Base-by-base conservation (phyloP, 2,797 vertebrate genomes). In the Poliocrania exsul region DNA sequence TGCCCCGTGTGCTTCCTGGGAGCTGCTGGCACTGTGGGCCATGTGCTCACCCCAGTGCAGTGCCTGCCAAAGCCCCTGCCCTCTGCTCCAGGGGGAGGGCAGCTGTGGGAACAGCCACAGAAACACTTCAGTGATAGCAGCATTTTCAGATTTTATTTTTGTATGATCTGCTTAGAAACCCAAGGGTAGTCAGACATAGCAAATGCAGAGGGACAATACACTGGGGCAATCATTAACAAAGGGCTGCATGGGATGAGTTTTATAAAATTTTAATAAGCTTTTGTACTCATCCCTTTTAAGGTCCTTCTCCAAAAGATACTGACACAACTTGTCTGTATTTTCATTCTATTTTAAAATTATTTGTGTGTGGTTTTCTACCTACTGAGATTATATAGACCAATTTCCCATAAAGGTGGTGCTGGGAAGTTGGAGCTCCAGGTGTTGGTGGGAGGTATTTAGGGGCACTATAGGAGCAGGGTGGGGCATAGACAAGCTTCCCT, bases 401-500 rank as follows among this genome's bases (percentile, higher is more conserved):
- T 93, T 62, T 29, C 49, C 40, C 44, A 46, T 49, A 71, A 10
- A 33, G 46, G 46, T 37, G 60, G 29, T 44, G 21, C 42, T 67
- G 58, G n/a, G 17, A 29, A 57, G 57, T 33, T 16, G 46, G 29
- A 31, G 42, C 37, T 51, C 61, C 58, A 69, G 73, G 50, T 84
- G 86, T 42, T 61, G 3, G 29, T 56, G 20, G 50, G 28, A 81
- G 57, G 8, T 12, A 53, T 42, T 90, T 64, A 46, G 15, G 71
- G 57, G 57, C 42, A 58, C 9, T 51, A 9, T 33, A 54, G 72
- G 33, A 65, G 16, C n/a, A 69, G 54, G 8, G 50, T 1, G 8
- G 21, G 33, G 4, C 4, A 0, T 0, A 3, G 0, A 0, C 0
- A 20, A 11, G 1, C 0, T 49, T 37, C 24, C 4, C 7, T 57